Percentiles rank a stretch among this genome's conserved stretches.
These are phyloP conservation scores for Clostera curtula DNA, from an alignment of 2,888 invertebrate species.

Conservation along the genomic window DNA sequence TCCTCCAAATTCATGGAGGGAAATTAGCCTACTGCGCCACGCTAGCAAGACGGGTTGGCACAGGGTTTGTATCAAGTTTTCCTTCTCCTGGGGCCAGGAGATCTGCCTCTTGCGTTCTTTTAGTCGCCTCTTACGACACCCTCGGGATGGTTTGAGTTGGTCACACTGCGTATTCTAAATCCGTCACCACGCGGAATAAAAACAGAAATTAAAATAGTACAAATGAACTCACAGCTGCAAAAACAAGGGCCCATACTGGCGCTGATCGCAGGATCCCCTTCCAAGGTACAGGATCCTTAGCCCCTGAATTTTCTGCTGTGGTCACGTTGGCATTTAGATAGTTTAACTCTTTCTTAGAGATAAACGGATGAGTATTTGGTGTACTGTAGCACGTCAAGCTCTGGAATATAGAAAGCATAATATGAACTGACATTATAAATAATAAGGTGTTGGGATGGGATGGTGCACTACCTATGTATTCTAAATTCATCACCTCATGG, in stretches of 20 bases:
- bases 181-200: too few species aligned
- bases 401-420: constrained; percentile 29
- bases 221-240: constrained; percentile 74
- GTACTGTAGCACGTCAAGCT: constrained; percentile 68
- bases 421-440: not conserved
- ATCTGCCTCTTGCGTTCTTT: too few species aligned
- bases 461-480: not conserved
- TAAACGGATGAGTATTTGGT: constrained; percentile 70
- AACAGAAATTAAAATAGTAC: too few species aligned
- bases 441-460: not conserved
- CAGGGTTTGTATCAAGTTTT: too few species aligned
- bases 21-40: too few species aligned
- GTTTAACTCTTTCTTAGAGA: constrained; percentile 66
- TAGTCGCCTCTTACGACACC: too few species aligned
- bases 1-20: too few species aligned
- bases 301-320: constrained; percentile 55
- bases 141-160: too few species aligned
- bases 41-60: too few species aligned
- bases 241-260: constrained; percentile 83
- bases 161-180: too few species aligned
- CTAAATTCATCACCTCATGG: too few species aligned
- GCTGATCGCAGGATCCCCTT: constrained; percentile 77
- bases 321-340: constrained; percentile 74
- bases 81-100: too few species aligned
- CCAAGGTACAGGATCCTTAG: constrained; percentile 80